Evolutionary conservation across 2,888 invertebrate genomes (phyloP).

Genomic region (Ariolimax columbianus): DNA sequence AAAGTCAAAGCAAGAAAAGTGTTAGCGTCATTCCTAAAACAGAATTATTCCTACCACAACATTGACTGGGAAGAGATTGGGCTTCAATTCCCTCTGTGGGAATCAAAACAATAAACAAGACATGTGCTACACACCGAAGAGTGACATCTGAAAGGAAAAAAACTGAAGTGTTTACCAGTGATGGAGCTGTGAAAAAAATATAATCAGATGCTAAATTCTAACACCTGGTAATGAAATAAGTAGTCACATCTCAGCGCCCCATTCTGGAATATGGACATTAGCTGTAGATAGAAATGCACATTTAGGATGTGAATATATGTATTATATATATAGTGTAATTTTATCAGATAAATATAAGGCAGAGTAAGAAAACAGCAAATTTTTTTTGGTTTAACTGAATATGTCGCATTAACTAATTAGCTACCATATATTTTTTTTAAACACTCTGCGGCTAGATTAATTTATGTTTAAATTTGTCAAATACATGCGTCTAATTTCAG

Average conservation of each 20-base stretch:
- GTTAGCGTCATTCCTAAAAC: background rate
- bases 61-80: too few species aligned
- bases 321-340: too few species aligned
- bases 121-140: background rate
- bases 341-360: too few species aligned
- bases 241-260: slow-evolving; percentile 16
- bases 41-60: background rate
- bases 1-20: background rate
- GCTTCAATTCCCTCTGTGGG: background rate
- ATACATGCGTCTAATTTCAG: too few species aligned
- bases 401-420: too few species aligned
- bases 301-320: background rate
- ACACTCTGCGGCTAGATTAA: too few species aligned
- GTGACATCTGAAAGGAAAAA: background rate
- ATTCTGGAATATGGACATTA: slow-evolving; percentile 19
- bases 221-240: slow-evolving; percentile 10
- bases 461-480: too few species aligned
- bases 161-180: background rate
- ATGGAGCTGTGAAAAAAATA: slow-evolving; percentile 33
- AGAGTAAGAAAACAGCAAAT: too few species aligned
- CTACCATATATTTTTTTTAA: too few species aligned
- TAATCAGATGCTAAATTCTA: slow-evolving; percentile 32
- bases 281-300: slow-evolving; percentile 23
- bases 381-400: too few species aligned
- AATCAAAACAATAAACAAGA: background rate